phyloP scores from a whole-genome alignment of 2,888 invertebrate genomes.

The Athalia rosae region DNA sequence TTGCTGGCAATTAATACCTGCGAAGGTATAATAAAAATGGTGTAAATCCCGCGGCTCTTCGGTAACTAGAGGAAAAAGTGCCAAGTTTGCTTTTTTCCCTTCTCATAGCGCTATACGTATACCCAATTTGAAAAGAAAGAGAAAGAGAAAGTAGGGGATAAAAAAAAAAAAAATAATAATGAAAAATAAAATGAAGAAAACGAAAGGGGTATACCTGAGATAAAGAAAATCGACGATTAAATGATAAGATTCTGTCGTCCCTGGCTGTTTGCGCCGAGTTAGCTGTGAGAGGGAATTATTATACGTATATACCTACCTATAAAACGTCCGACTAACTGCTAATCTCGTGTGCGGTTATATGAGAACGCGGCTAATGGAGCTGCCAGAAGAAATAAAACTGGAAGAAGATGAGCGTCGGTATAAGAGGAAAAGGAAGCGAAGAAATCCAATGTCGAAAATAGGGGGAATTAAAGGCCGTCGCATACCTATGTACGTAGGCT shows the following conservation, averaged over 20 bases:
- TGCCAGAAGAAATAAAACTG: not conserved
- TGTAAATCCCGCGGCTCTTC: not conserved
- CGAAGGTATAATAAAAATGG: no score
- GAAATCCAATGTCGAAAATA: conserved; percentile 5
- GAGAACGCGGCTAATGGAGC: conserved; percentile 17
- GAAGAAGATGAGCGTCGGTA: conserved; percentile 22
- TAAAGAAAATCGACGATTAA: conserved; percentile 12
- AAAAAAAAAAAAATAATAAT: not conserved
- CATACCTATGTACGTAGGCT: conserved; percentile 16
- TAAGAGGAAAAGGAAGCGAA: conserved; percentile 38
- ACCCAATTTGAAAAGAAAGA: not conserved
- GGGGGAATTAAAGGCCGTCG: conserved; percentile 21
- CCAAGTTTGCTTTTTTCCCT: not conserved
- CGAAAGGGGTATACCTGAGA: not conserved
- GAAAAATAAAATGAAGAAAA: not conserved
- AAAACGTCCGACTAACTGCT: not conserved
- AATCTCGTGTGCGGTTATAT: conserved; percentile 27
- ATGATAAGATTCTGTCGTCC: conserved; percentile 35
- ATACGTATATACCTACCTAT: not conserved
- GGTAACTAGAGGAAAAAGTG: not conserved
- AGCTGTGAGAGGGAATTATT: conserved; percentile 27
- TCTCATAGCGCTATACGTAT: no score
- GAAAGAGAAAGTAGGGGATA: not conserved
- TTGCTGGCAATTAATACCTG: no score
- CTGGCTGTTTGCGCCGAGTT: not conserved